phyloP scores from a whole-genome alignment of 2,888 invertebrate species.

The Poecilobothrus nobilitatus region DNA sequence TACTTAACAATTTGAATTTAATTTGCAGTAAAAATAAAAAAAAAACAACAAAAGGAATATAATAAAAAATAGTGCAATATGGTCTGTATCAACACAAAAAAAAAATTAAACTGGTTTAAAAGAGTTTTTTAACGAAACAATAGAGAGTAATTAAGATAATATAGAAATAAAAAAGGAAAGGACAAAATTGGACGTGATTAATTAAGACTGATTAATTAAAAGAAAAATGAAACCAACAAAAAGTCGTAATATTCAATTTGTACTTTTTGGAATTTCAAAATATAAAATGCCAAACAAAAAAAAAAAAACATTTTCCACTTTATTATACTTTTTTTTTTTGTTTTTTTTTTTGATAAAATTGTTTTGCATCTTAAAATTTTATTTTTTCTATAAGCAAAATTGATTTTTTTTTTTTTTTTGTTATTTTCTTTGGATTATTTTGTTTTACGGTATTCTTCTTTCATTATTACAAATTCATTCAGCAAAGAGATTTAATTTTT shows the following conservation, averaged over 20 bases:
- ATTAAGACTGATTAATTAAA: constrained; percentile 1
- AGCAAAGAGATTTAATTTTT: too few species aligned
- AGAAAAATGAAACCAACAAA: background rate
- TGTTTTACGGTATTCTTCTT: too few species aligned
- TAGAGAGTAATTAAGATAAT: background rate
- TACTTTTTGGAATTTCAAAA: background rate
- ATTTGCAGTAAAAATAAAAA: background rate
- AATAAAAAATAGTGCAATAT: too few species aligned
- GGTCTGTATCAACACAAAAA: too few species aligned
- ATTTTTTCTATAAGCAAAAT: too few species aligned
- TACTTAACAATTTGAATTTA: background rate
- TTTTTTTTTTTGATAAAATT: too few species aligned
- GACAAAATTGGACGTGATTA: background rate
- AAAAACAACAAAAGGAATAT: background rate
- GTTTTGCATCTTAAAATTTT: too few species aligned
- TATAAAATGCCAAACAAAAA: background rate
- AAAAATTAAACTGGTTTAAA: background rate
- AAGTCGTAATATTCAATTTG: background rate
- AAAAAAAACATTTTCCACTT: background rate
- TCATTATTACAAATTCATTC: too few species aligned
- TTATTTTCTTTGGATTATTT: too few species aligned
- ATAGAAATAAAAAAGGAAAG: background rate
- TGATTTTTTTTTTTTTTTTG: too few species aligned
- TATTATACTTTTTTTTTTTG: background rate
- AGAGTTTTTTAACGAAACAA: background rate